Conservation (phyloP, 1,140 invertebrate genomes). For the Globodera rostochiensis region DNA sequence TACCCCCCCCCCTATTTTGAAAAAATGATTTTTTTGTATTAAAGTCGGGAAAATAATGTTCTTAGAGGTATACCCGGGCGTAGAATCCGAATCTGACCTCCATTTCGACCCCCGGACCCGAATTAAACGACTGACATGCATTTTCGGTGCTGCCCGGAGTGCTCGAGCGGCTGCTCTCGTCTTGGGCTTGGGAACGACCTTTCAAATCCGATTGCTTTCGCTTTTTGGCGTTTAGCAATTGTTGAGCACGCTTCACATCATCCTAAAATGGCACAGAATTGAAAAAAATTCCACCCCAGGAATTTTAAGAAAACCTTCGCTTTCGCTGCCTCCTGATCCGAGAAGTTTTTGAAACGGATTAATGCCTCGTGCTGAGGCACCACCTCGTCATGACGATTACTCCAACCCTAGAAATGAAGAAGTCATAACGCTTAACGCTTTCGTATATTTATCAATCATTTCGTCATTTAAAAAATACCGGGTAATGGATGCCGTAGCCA, state of each 20-base stretch:
- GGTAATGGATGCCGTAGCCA: constrained; percentile 38
- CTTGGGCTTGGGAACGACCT: not conserved
- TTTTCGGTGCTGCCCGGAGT: constrained; percentile 24
- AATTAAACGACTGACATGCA: constrained; percentile 1
- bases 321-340: constrained; percentile 33
- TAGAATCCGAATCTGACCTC: too few species aligned
- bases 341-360: constrained; percentile 37
- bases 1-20: too few species aligned
- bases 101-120: too few species aligned
- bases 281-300: not conserved
- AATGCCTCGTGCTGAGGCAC: constrained; percentile 33
- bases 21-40: too few species aligned
- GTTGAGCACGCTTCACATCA: constrained; percentile 35
- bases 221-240: constrained; percentile 32
- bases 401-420: constrained; percentile 42
- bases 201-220: constrained; percentile 28
- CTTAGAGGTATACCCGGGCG: too few species aligned
- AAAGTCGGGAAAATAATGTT: too few species aligned
- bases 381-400: constrained; percentile 35
- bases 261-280: constrained; percentile 32
- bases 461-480: constrained; percentile 29
- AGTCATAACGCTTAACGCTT: not conserved
- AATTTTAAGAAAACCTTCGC: constrained; percentile 25
- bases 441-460: not conserved
- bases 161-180: constrained; percentile 31